A percentile compares a stretch with the other conserved stretches of the same genome.
Conservation (phyloP, 2,888 invertebrate species). For the Brenthis ino region DNA sequence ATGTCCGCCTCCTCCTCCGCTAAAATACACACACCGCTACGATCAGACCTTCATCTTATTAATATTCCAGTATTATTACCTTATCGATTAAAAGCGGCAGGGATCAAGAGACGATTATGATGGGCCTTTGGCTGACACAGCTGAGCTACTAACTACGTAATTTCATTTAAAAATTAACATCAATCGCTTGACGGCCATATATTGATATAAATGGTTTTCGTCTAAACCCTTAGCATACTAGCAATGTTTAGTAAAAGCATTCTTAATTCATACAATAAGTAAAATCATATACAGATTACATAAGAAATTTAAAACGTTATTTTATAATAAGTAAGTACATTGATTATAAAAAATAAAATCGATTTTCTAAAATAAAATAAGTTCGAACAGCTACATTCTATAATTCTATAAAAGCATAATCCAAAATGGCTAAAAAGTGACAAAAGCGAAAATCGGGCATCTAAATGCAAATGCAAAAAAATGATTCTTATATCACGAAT, state of each 20-base stretch:
- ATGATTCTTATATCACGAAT: neutral
- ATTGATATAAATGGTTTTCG: no score
- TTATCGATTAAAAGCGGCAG: constrained; percentile 15
- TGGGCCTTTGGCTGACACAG: neutral
- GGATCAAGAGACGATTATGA: constrained; percentile 18
- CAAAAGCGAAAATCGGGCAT: neutral
- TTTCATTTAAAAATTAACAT: neutral
- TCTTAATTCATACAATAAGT: no score
- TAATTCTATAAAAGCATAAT: neutral
- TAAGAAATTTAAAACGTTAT: no score
- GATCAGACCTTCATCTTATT: neutral
- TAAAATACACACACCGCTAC: neutral
- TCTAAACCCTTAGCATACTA: no score
- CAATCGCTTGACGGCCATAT: no score
- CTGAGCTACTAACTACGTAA: neutral
- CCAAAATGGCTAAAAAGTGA: neutral
- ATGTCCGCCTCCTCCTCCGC: constrained; percentile 72
- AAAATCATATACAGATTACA: no score
- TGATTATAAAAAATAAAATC: neutral
- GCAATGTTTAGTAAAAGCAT: no score
- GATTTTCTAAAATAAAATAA: neutral
- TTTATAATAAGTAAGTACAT: neutral
- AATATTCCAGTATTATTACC: neutral
- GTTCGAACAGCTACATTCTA: neutral
- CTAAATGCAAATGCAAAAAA: neutral